Percentiles rank a stretch among this genome's conserved stretches.
These are phyloP conservation scores for Heliconius ismenius DNA, from an alignment of 2,888 invertebrate genomes.

Conservation along the genomic window DNA sequence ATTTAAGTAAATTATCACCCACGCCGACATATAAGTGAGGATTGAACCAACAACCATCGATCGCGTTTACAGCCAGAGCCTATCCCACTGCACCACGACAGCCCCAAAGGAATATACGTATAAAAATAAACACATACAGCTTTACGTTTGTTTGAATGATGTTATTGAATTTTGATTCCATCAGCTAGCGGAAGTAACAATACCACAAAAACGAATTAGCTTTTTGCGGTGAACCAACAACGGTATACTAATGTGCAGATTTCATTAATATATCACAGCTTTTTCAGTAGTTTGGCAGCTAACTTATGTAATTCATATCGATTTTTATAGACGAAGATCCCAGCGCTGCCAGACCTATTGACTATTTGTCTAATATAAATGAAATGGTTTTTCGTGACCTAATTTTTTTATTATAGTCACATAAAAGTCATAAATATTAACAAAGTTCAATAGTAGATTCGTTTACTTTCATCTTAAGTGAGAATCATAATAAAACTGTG, in stretches of 20 bases:
- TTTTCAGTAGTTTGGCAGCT: background rate
- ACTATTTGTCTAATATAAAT: too few relatives aligned
- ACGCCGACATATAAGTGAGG: too few relatives aligned
- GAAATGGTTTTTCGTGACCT: background rate
- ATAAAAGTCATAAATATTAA: conserved; percentile 1
- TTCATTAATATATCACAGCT: background rate
- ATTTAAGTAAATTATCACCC: too few relatives aligned
- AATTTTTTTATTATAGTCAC: background rate
- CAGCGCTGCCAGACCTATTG: too few relatives aligned
- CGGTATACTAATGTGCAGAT: background rate
- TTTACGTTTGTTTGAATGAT: background rate
- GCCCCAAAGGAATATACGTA: background rate
- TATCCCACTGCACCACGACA: background rate
- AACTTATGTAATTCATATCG: background rate
- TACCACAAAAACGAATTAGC: conserved; percentile 16
- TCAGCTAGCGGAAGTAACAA: background rate
- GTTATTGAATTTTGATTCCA: conserved; percentile 14
- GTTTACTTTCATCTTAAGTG: background rate
- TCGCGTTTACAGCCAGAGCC: too few relatives aligned
- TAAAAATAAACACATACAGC: background rate
- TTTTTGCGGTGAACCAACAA: conserved; percentile 8
- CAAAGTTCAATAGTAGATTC: background rate
- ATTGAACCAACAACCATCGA: too few relatives aligned
- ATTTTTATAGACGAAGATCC: too few relatives aligned
- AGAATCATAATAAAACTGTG: background rate